Percentiles rank a stretch among this genome's conserved stretches.
These are phyloP conservation scores for Etheostoma cragini DNA, from an alignment of 2,113 vertebrate genomes.

Conservation along the genomic window DNA sequence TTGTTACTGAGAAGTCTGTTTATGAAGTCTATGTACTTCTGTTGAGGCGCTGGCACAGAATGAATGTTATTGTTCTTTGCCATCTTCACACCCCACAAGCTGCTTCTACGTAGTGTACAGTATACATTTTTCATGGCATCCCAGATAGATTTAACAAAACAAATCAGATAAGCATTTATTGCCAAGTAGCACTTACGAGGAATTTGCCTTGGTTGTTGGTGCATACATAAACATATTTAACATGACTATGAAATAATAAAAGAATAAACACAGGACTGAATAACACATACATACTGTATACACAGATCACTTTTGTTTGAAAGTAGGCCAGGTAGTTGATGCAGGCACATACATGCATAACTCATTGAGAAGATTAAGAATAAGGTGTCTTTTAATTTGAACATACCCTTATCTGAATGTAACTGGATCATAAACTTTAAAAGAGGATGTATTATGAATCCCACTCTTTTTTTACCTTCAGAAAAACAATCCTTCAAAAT, in stretches of 20 bases:
- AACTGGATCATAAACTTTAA: constrained; percentile 6
- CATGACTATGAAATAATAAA: no score
- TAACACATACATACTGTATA: no score
- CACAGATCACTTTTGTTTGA: no score
- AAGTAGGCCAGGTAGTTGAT: constrained; percentile 12
- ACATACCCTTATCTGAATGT: neutral
- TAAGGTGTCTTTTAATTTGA: constrained; percentile 2
- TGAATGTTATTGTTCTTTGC: neutral
- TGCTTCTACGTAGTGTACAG: neutral
- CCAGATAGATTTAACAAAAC: constrained; percentile 2
- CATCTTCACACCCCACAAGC: constrained; percentile 17
- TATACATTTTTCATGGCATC: neutral
- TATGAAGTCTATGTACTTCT: neutral
- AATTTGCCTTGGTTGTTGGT: no score
- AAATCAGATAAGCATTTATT: no score
- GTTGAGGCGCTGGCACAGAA: neutral
- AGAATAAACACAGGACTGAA: no score
- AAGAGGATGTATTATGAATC: neutral
- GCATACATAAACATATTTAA: no score
- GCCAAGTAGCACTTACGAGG: no score
- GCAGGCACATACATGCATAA: constrained; percentile 23
- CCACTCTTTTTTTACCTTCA: constrained; percentile 2
- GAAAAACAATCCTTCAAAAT: neutral
- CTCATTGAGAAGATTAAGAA: constrained; percentile 6
- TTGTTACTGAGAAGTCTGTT: neutral